Base-by-base conservation (phyloP, 2,888 invertebrate genomes). In the Listrodromus nycthemerus region DNA sequence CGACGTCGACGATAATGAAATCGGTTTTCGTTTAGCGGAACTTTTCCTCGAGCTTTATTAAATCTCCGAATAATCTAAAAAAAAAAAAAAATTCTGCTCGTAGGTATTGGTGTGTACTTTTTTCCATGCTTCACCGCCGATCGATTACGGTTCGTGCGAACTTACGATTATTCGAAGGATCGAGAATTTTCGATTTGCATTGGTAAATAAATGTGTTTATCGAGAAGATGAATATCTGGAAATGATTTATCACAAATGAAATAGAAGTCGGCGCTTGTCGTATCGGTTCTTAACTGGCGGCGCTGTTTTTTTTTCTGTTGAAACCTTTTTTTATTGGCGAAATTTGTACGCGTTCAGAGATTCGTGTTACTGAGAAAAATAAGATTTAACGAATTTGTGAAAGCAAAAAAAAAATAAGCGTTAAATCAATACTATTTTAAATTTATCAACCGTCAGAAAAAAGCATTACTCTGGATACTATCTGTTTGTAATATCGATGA, bases 11-110 rank as follows among this genome's bases (percentile, higher is more conserved):
- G 89, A 90, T 90, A 91, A 92, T 91, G 91, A 91, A 91, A 92
- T 92, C 89, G 91, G 89, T 90, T 91, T 91, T 92, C 92, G 90
- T 91, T 92, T 91, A 91, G 91, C 89, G 87, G 84, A 50, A 73
- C 85, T 86, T 89, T 88, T 87, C 88, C 83, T 87, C 86, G 84
- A 87, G 89, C 89, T 21, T 90, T 76, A 71, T 77, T 82, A 70
- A 80, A 80, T 67, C 66, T 50, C 66, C 66, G 41, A 61, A 80
- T 80, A 69, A 37, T 21, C 24, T 19, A 16, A 48, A 48, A 30
- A 30, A 30, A 30, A 30, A 30, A 4, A 30, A 30, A 30, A 37
- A 41, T 71, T 55, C 24, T 13, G 13, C 41, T 45, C 2, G 10
- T 13, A 13, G 41, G 13, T 45, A 13, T 16, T 16, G 13, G 4